Evolutionary conservation across 2,797 vertebrate genomes (phyloP), one percentile per base, ranked within the genome.

Genomic region (Knipowitschia caucasica): DNA sequence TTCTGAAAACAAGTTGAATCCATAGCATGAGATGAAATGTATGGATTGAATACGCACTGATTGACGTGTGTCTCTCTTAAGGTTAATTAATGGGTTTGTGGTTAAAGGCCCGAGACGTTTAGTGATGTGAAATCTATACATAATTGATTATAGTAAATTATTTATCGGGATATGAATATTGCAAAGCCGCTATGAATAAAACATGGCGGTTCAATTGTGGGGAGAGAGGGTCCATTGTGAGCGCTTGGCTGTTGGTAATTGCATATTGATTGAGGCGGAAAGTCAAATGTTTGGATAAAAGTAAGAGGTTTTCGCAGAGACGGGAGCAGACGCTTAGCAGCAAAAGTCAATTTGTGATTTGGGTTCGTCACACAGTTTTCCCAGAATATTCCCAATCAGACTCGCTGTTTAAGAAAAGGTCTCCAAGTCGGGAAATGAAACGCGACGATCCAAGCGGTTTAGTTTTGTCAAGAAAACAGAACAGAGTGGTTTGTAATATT

Each of bases 71-170:
- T 43, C 18, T 64, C 23, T 59, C 60, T 44, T 55, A 62, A 33
- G 69, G 62, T 73, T 75, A 80, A 78, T 82, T 67, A 77, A 46
- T 56, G 53, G 39, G 35, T 65, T 60, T 59, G 69, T 56, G 43
- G 66, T 67, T 62, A 73, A 72, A 74, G 53, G 50, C 62, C 61
- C 65, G 57, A 69, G 65, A 81, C 75, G 80, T 84, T 86, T 74
- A 78, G 56, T 80, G 73, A 55, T 51, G 33, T 51, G 63, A 71
- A 84, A 86, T 75, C 67, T 75, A 77, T 86, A 69, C 59, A 85
- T 83, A 79, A 85, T 84, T 81, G 76, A 89, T 86, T 25, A 69
- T 58, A 49, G 71, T 85, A 34, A 79, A 83, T 83, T 75, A 87
- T 83, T 81, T 69, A 82, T 68, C 57, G 56, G 64, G 55, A 64